A percentile compares a stretch with the other conserved stretches of the same genome.
Conservation (phyloP, 1,140 invertebrate species). For the Polypedilum pembai region DNA sequence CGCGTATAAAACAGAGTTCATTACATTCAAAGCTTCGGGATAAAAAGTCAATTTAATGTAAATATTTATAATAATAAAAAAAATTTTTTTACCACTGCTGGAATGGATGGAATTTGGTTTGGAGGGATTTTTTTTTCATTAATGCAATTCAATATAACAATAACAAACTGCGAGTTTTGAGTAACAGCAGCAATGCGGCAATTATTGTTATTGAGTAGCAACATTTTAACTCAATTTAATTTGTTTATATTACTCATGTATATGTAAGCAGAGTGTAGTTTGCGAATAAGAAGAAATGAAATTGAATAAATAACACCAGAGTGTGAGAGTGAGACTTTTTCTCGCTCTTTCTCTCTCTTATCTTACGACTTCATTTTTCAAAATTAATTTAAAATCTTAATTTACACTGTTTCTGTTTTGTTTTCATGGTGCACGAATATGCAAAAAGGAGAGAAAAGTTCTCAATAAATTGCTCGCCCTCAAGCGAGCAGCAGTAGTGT, state of each 20-base stretch:
- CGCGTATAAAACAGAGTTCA: too few species aligned
- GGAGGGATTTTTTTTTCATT: neutral
- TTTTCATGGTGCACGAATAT: neutral
- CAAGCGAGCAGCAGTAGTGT: neutral
- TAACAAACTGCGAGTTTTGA: neutral
- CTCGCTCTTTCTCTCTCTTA: neutral
- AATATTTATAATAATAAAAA: conserved; percentile 1
- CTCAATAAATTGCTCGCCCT: conserved; percentile 1
- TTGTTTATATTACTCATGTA: neutral
- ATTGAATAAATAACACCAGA: neutral
- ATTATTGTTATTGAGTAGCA: neutral
- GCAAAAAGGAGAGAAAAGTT: neutral
- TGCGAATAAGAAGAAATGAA: neutral
- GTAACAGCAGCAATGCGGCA: neutral
- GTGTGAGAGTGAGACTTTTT: neutral
- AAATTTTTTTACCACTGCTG: neutral
- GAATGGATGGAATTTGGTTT: neutral
- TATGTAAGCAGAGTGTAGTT: neutral
- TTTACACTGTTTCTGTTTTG: neutral
- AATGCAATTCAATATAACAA: neutral
- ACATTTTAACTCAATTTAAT: conserved; percentile 14
- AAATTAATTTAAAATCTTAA: conserved; percentile 20
- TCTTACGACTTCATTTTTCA: conserved; percentile 11
- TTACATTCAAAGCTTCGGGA: neutral
- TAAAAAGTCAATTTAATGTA: conserved; percentile 19